These are phyloP conservation scores for Todiramphus chloris DNA, from an alignment of 2,113 vertebrate species.

Conservation along the genomic window DNA sequence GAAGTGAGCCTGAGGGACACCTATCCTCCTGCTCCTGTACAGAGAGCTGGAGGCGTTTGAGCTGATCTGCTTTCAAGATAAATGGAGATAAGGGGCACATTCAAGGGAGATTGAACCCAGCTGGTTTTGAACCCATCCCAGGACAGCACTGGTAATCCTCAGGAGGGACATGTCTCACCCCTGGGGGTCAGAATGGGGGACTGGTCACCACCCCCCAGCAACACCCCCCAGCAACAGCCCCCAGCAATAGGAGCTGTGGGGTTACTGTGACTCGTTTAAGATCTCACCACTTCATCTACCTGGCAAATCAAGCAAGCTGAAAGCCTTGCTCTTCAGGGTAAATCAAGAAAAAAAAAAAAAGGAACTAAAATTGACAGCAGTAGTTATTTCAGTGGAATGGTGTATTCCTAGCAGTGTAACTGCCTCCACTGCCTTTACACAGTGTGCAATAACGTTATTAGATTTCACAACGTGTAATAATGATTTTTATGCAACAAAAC, in stretches of 20 bases:
- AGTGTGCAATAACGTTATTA: conserved; percentile 43
- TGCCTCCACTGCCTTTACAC: conserved; percentile 8
- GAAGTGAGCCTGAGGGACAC: neutral
- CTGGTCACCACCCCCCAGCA: no score
- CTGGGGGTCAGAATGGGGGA: neutral
- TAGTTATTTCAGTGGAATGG: neutral
- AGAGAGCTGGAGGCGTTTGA: neutral
- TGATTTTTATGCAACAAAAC: neutral
- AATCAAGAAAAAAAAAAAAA: neutral
- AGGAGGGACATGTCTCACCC: neutral
- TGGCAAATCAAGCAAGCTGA: neutral
- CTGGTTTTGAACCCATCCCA: neutral
- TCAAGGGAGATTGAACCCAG: neutral
- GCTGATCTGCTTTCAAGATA: neutral
- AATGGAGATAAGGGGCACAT: neutral
- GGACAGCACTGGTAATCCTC: neutral
- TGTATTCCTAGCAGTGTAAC: neutral
- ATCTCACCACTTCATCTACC: neutral
- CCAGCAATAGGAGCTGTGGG: neutral
- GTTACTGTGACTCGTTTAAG: neutral
- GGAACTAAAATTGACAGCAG: neutral
- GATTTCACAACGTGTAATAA: conserved; percentile 29
- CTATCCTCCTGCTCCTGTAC: neutral
- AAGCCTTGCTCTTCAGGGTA: neutral
- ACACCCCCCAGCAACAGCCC: no score